Conservation (phyloP, 2,888 invertebrate species). For the Chelonus formosanus region DNA sequence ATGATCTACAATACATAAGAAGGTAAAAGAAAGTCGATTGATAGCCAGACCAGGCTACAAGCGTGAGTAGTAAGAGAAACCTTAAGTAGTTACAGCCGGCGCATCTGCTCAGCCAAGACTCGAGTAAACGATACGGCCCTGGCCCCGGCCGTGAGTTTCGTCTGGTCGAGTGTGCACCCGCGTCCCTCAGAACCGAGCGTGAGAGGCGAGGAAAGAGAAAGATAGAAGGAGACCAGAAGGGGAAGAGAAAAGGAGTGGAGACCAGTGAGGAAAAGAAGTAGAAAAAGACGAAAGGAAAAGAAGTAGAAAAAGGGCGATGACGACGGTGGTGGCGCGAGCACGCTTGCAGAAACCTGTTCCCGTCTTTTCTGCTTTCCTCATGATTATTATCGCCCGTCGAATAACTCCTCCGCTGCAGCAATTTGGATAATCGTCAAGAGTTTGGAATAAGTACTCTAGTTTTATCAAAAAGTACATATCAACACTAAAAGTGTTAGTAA, state of each 20-base stretch:
- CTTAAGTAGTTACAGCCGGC: slow-evolving; percentile 19
- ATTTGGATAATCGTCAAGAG: neutral
- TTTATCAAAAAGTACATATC: neutral
- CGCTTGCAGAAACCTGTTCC: slow-evolving; percentile 62
- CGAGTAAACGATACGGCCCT: slow-evolving; percentile 40
- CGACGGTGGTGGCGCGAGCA: slow-evolving; percentile 35
- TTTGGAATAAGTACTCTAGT: neutral
- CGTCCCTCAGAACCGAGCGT: slow-evolving; percentile 30
- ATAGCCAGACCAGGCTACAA: neutral
- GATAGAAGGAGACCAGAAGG: slow-evolving; percentile 2
- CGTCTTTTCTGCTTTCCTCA: slow-evolving; percentile 37
- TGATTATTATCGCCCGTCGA: slow-evolving; percentile 33
- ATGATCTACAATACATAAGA: neutral
- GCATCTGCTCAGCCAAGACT: neutral
- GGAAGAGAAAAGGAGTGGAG: slow-evolving; percentile 33
- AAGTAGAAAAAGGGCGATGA: slow-evolving; percentile 22
- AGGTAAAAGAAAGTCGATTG: slow-evolving; percentile 3
- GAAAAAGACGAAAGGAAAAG: slow-evolving; percentile 17
- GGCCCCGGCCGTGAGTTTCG: slow-evolving; percentile 34
- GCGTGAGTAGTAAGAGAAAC: neutral
- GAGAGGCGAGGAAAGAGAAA: slow-evolving; percentile 1
- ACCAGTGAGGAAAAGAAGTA: slow-evolving; percentile 13
- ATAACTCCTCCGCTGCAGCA: slow-evolving; percentile 14
- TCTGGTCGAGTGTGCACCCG: slow-evolving; percentile 37
- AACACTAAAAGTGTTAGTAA: too few species aligned